phyloP scores from a whole-genome alignment of 2,888 invertebrate genomes.

The Plutella xylostella region DNA sequence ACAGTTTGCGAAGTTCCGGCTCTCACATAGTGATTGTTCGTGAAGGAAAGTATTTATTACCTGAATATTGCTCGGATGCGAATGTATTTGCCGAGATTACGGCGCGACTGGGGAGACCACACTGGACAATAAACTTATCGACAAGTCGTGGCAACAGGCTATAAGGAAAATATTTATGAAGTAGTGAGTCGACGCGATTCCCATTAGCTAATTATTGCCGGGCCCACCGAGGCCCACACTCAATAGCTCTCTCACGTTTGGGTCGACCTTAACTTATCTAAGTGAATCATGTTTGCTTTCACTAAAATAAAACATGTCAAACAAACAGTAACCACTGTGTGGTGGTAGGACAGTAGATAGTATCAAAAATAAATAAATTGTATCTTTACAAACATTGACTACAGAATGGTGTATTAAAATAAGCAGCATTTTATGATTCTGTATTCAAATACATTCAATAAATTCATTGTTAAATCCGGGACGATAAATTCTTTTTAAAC shows the following conservation, averaged over 20 bases:
- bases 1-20: constrained; percentile 44
- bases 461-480: no score
- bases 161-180: constrained; percentile 66
- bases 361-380: no score
- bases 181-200: constrained; percentile 48
- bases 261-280: not conserved
- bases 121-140: constrained; percentile 68
- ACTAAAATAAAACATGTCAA: no score
- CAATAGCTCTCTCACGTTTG: not conserved
- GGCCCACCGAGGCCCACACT: constrained; percentile 6
- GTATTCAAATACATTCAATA: no score
- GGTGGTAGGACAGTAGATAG: no score
- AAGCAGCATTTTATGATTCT: no score
- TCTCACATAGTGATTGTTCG: constrained; percentile 38
- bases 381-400: no score
- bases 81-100: constrained; percentile 43
- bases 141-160: constrained; percentile 65
- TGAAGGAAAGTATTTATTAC: constrained; percentile 56
- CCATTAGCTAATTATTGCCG: constrained; percentile 61
- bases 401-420: no score
- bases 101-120: no score
- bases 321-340: no score
- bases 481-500: constrained; percentile 3
- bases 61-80: constrained; percentile 49
- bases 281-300: constrained; percentile 4